Evolutionary conservation across 2,113 vertebrate species (phyloP).

Genomic region (Phodopus roborovskii): DNA sequence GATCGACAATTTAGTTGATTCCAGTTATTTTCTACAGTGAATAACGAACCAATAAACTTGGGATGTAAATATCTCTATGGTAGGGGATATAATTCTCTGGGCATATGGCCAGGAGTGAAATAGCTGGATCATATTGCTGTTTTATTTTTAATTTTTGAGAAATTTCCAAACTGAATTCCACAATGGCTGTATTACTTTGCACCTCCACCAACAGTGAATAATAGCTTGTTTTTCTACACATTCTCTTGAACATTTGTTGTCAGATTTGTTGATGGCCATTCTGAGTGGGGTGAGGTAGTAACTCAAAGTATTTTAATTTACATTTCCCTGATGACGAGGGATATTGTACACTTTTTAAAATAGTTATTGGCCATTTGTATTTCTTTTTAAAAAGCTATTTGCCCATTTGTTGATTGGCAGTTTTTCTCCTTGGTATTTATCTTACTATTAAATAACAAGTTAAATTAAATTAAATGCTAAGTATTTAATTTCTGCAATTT

Average conservation of each 20-base stretch:
- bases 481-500: neutral
- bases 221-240: neutral
- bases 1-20: neutral
- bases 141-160: neutral
- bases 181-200: neutral
- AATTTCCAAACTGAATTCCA: neutral
- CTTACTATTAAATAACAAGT: neutral
- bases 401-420: neutral
- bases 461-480: neutral
- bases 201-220: too few relatives aligned
- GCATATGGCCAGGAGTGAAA: neutral
- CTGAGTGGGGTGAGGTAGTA: neutral
- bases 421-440: neutral
- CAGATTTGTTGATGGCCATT: neutral
- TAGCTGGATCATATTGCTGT: neutral
- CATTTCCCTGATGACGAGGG: neutral
- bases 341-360: neutral
- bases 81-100: neutral
- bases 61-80: neutral
- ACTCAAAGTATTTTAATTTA: neutral
- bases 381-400: neutral
- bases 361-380: neutral
- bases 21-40: neutral
- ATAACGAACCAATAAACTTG: neutral
- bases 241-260: neutral